phyloP scores from a whole-genome alignment of 2,888 invertebrate genomes.

The Ctenicera cuprea region DNA sequence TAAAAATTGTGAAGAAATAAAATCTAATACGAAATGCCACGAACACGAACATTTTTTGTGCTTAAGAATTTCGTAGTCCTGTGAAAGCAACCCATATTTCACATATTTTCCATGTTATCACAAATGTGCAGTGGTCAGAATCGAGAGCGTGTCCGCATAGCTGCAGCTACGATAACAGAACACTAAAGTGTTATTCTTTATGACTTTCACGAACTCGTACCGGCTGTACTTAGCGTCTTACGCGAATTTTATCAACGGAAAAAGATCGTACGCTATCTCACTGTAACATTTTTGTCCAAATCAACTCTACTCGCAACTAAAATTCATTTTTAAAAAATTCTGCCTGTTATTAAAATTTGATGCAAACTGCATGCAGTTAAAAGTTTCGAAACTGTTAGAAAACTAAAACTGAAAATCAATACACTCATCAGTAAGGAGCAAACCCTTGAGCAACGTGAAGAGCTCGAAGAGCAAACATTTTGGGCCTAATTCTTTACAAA shows the following conservation, averaged over 20 bases:
- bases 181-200: conserved; percentile 30
- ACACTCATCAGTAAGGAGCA: not conserved
- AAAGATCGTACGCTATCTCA: not conserved
- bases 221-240: conserved; percentile 12
- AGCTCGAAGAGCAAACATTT: conserved; percentile 21
- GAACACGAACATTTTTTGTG: too few species aligned
- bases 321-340: not conserved
- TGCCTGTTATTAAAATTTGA: not conserved
- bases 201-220: conserved; percentile 32
- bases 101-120: conserved; percentile 29
- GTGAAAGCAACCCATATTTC: conserved; percentile 4
- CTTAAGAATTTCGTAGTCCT: not conserved
- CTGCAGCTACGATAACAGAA: conserved; percentile 33
- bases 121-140: conserved; percentile 38
- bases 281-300: not conserved
- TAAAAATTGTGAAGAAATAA: too few species aligned
- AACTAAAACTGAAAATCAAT: conserved; percentile 6
- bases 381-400: not conserved
- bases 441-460: conserved; percentile 7
- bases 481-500: conserved; percentile 28
- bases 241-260: conserved; percentile 8
- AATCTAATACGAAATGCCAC: too few species aligned
- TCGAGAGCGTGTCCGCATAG: conserved; percentile 27
- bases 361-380: not conserved
- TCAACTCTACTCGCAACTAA: too few species aligned